These are phyloP conservation scores for Stomatorhinus ivindoensis DNA, from an alignment of 2,113 vertebrate species.

Conservation along the genomic window DNA sequence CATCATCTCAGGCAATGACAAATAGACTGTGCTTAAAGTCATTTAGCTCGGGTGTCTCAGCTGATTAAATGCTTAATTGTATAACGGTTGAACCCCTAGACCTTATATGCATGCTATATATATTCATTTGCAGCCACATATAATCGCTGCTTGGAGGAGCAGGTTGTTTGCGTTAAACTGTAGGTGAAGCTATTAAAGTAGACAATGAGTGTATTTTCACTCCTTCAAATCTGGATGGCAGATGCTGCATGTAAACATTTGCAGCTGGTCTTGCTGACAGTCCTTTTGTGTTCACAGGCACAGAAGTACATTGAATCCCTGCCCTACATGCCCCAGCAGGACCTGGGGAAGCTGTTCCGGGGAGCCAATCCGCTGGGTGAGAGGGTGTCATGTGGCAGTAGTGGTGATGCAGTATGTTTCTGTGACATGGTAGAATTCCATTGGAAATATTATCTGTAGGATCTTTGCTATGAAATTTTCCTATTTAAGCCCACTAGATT, in stretches of 20 bases:
- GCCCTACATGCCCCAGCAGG: slow-evolving; percentile 91
- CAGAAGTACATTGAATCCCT: slow-evolving; percentile 96
- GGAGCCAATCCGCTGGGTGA: slow-evolving; percentile 90
- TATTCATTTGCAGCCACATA: background rate
- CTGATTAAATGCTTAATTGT: background rate
- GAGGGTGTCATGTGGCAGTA: slow-evolving; percentile 28
- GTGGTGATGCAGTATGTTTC: background rate
- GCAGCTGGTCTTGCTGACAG: background rate
- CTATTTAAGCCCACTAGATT: background rate
- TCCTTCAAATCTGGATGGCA: background rate
- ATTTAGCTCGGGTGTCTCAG: background rate
- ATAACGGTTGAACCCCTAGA: background rate
- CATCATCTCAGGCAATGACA: background rate
- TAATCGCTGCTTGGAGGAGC: background rate
- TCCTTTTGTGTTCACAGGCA: slow-evolving; percentile 62
- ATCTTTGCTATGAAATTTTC: background rate
- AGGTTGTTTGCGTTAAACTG: background rate
- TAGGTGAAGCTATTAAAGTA: background rate
- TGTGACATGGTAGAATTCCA: background rate
- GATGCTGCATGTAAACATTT: background rate
- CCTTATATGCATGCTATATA: background rate
- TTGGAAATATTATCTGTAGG: background rate
- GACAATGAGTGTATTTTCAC: background rate
- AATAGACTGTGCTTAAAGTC: background rate
- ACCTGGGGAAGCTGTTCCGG: slow-evolving; percentile 84